Percentiles rank a stretch among this genome's conserved stretches.
Conservation (phyloP, 2,113 vertebrate genomes). For the Microcebus griseorufus region DNA sequence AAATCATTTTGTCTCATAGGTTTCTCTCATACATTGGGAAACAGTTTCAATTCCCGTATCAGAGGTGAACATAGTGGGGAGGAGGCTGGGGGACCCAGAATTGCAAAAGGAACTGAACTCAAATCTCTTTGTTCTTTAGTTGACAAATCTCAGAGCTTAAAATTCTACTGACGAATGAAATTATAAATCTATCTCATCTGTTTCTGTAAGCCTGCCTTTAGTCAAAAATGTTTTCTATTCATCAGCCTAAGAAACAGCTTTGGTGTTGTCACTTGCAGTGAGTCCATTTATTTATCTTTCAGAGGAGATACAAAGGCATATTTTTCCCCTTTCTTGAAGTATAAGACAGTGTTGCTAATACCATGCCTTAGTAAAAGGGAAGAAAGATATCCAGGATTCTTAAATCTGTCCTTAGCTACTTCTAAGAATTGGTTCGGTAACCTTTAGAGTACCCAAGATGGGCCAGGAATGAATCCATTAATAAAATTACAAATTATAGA, state of each 20-base stretch:
- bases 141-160: constrained; percentile 54
- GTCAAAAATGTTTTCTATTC: constrained; percentile 47
- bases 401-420: constrained; percentile 21
- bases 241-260: constrained; percentile 42
- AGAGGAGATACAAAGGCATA: not conserved
- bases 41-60: not conserved
- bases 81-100: not conserved
- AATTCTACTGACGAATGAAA: constrained; percentile 43
- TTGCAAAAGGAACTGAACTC: not conserved
- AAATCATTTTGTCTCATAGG: not conserved
- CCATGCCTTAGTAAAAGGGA: constrained; percentile 34
- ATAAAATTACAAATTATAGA: not conserved
- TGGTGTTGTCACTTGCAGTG: not conserved
- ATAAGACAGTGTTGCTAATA: not conserved
- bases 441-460: constrained; percentile 61
- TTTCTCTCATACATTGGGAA: not conserved
- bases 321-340: not conserved
- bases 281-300: constrained; percentile 63
- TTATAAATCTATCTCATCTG: not conserved
- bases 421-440: constrained; percentile 47
- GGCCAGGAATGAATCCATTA: constrained; percentile 71
- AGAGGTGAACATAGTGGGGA: constrained; percentile 13
- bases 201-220: constrained; percentile 8
- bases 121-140: not conserved
- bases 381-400: constrained; percentile 55